Evolutionary conservation across 2,113 vertebrate species (phyloP), one percentile per base, ranked within the genome.

Genomic region (Odontophorus gujanensis): DNA sequence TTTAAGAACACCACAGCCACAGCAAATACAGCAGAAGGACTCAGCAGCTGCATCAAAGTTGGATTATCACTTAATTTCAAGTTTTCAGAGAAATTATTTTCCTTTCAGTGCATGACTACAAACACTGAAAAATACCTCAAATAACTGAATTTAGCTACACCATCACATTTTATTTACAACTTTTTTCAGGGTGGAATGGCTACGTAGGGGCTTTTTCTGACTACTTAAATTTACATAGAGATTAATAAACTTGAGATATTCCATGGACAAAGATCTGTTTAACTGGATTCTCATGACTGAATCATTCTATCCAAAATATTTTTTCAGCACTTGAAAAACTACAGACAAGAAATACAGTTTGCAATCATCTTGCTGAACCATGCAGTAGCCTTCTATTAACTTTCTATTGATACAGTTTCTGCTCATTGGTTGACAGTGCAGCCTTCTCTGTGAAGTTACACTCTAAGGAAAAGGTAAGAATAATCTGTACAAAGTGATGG

Each of bases 211-310:
- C 18, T 68, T 96, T 86, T 79, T 89, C 81, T 79, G 47, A 68
- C 40, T 88, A n/a, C 66, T 89, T 83, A 38, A 92, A 91, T 91
- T 93, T 87, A 83, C 88, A 81, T 71, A 92, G 51, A 87, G 84
- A 95, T 90, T 86, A 84, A 90, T 84, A 78, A 20, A 76, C 67
- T 76, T 90, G 80, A 93, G 77, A 88, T 30, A 65, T 88, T 88
- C 77, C 48, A 86, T 0, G 1, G 83, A 84, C 88, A 96, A 32
- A 92, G 58, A 79, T 90, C 80, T 90, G 26, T 79, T 93, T 93
- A 92, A 93, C 81, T 93, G 71, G 51, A 93, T 96, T 96, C 74
- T 85, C 77, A 75, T 93, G 76, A 68, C 66, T 93, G 50, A 93
- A 81, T 86, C 43, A 40, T 80, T 92, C 71, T 42, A 89, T 32